Evolutionary conservation across 64 coral and sea anemone species (phyloP), one percentile per base, ranked within the genome.

Genomic region (Exaiptasia diaphana): DNA sequence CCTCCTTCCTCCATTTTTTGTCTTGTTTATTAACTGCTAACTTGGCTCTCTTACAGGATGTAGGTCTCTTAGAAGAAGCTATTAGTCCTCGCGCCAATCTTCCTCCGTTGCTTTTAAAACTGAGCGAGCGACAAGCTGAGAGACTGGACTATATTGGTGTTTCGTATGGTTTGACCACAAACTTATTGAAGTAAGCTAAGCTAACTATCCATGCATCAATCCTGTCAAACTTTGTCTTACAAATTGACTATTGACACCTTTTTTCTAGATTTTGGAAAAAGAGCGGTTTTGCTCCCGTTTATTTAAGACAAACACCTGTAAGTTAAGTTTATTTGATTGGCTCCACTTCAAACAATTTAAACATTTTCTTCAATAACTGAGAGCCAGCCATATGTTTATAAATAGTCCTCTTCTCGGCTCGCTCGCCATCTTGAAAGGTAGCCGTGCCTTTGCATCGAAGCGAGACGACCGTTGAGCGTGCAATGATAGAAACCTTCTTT

Each of bases 211-310:
- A 46, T 46, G 6, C 43, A 46, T 7, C 15, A 6, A 8, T 46
- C 43, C 43, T 7, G 43, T 20, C 43, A 5, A 5, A 35, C 34
- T 56, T 22, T n/a, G n/a, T n/a, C 28, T 8, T 12, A 22, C 27
- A 42, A 45, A 32, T 67, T 21, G 14, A 4, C 17, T 81, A 24
- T 22, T 79, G 25, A 30, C 41, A 45, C 20, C 13, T 29, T 24
- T 60, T 74, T 44, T 25, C 17, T 40, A 97, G 93, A 73, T 97
- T 97, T 79, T 97, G 93, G 93, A 97, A 97, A 71, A 97, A 78
- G 34, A 90, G 75, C 17, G 71, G 78, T 35, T 97, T 97, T 67
- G 88, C 83, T 40, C 88, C 93, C 1, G 83, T 97, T 7, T 97
- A 97, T 53, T 71, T 97, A 50, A 73, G 93, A 26, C 93, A 97